These are phyloP conservation scores for Hoplodrina ambigua DNA, from an alignment of 2,888 invertebrate genomes.

Conservation along the genomic window DNA sequence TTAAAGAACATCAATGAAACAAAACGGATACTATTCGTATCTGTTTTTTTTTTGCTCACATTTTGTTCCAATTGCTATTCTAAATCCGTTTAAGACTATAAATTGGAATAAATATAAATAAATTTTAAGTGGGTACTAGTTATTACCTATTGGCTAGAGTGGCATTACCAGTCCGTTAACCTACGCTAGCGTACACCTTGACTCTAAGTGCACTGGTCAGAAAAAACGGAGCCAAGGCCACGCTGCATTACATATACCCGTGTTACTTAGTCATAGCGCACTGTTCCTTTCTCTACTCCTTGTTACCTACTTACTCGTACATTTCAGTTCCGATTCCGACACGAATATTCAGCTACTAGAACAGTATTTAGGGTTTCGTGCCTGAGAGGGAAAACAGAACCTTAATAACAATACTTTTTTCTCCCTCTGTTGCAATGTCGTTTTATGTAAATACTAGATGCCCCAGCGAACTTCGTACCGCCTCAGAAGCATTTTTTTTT, in stretches of 20 bases:
- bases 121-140: background rate
- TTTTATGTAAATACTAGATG: too few relatives aligned
- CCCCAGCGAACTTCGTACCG: too few relatives aligned
- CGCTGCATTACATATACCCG: background rate
- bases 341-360: background rate
- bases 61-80: too few relatives aligned
- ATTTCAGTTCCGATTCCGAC: background rate
- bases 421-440: too few relatives aligned
- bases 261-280: constrained; percentile 22
- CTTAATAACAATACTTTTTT: too few relatives aligned
- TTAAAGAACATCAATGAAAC: too few relatives aligned
- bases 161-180: background rate
- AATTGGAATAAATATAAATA: background rate
- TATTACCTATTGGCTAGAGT: background rate
- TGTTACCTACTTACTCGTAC: background rate
- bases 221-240: constrained; percentile 34
- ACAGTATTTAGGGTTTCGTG: too few relatives aligned
- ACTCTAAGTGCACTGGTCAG: constrained; percentile 4
- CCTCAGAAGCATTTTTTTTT: too few relatives aligned
- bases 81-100: too few relatives aligned
- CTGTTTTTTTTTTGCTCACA: too few relatives aligned
- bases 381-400: too few relatives aligned
- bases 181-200: constrained; percentile 23
- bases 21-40: too few relatives aligned
- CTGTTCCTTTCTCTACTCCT: constrained; percentile 41